phyloP scores from a whole-genome alignment of 2,888 invertebrate genomes.

The Xestia rhomboidea region DNA sequence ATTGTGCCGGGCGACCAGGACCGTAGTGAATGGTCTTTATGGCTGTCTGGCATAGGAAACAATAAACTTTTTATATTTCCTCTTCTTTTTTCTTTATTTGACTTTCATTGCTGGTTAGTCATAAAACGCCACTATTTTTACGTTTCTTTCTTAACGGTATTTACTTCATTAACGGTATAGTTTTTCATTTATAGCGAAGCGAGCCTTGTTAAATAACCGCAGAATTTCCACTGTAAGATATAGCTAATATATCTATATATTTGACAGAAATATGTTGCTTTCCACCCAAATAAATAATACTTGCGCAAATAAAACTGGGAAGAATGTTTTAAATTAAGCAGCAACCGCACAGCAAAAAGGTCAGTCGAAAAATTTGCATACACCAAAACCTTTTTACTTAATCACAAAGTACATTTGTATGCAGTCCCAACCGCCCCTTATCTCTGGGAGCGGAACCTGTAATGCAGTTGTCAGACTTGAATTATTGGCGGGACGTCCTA shows the following conservation, averaged over 20 bases:
- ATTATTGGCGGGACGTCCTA: conserved; percentile 60
- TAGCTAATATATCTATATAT: no score
- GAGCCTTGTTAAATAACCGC: neutral
- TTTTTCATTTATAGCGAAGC: conserved; percentile 12
- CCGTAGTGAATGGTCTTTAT: conserved; percentile 42
- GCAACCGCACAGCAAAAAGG: conserved; percentile 42
- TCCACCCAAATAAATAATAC: conserved; percentile 16
- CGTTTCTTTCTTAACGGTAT: conserved; percentile 1
- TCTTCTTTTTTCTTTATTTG: conserved; percentile 43
- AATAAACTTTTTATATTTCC: conserved; percentile 47
- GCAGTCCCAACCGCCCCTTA: conserved; percentile 50
- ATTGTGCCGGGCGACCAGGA: conserved; percentile 21
- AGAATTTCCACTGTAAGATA: neutral
- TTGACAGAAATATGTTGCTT: neutral
- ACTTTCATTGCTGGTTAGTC: conserved; percentile 43
- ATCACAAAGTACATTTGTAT: conserved; percentile 59
- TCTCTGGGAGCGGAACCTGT: conserved; percentile 54
- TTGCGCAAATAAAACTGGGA: conserved; percentile 9
- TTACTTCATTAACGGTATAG: conserved; percentile 14
- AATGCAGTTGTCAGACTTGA: conserved; percentile 63
- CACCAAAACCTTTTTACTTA: conserved; percentile 58
- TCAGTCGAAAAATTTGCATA: conserved; percentile 51
- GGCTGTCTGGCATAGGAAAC: conserved; percentile 46
- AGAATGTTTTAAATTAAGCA: conserved; percentile 50
- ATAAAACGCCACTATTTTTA: conserved; percentile 44